Evolutionary conservation across 2,888 invertebrate species (phyloP).

Genomic region (Flabesymbios commensalis): DNA sequence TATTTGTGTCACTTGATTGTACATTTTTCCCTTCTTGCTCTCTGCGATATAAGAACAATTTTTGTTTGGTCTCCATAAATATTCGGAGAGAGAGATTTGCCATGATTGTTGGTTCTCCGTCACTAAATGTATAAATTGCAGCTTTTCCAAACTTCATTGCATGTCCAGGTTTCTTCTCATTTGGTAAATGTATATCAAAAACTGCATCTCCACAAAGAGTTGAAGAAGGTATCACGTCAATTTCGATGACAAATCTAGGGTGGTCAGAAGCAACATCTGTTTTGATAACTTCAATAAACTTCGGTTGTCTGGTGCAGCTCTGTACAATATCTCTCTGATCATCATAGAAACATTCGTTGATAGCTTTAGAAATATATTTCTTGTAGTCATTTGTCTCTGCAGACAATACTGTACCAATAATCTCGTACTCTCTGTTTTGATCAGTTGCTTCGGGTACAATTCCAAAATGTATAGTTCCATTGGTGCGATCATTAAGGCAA

Average conservation of each 20-base stretch:
- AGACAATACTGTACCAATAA: conserved; percentile 11
- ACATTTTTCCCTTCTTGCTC: conserved; percentile 1
- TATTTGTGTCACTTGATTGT: neutral
- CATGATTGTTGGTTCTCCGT: neutral
- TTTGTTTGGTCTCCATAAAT: neutral
- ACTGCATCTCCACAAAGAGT: conserved; percentile 10
- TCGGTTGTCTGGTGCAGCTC: conserved; percentile 21
- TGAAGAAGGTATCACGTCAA: conserved; percentile 14
- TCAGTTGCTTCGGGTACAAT: conserved; percentile 8
- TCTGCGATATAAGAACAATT: neutral
- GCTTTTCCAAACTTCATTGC: conserved; percentile 1
- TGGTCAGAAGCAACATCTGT: neutral
- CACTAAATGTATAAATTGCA: neutral
- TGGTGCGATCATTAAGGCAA: conserved; percentile 32
- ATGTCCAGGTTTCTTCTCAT: neutral
- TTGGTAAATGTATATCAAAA: too few species aligned
- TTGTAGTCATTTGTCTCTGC: conserved; percentile 14
- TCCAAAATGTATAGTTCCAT: conserved; percentile 34
- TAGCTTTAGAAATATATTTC: conserved; percentile 10
- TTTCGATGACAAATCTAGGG: conserved; percentile 14
- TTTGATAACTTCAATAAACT: conserved; percentile 26
- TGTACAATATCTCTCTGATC: conserved; percentile 24
- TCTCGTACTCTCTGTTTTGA: conserved; percentile 10
- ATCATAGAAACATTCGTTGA: conserved; percentile 20
- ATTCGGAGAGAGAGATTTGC: neutral